A percentile compares a stretch with the other conserved stretches of the same genome.
phyloP scores from a whole-genome alignment of 2,888 invertebrate genomes.

The Urechis unicinctus region DNA sequence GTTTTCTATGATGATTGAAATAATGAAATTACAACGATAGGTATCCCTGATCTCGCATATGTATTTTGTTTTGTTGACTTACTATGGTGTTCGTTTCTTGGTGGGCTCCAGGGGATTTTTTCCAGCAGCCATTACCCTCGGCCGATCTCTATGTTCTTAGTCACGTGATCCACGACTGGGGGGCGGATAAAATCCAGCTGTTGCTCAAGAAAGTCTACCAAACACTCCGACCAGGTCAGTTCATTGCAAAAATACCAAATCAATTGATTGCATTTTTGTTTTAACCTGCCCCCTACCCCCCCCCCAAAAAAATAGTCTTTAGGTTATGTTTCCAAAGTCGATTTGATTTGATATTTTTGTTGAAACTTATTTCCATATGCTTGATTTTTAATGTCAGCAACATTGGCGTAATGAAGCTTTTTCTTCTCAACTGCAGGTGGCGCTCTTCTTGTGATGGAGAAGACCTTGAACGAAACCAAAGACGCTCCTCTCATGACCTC shows the following conservation, averaged over 20 bases:
- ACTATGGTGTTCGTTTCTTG: too few species aligned
- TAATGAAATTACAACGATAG: too few species aligned
- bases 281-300: background rate
- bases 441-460: slow-evolving; percentile 29
- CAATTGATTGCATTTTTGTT: background rate
- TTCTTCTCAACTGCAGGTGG: too few species aligned
- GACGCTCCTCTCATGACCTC: slow-evolving; percentile 25
- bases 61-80: too few species aligned
- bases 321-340: too few species aligned
- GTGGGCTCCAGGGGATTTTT: slow-evolving; percentile 27
- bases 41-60: too few species aligned
- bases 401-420: too few species aligned
- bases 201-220: slow-evolving; percentile 28
- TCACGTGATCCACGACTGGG: slow-evolving; percentile 32
- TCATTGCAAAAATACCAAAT: background rate
- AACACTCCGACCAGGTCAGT: slow-evolving; percentile 27
- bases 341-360: too few species aligned
- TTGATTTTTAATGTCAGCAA: too few species aligned
- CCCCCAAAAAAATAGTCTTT: too few species aligned
- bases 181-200: slow-evolving; percentile 22
- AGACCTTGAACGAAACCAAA: slow-evolving; percentile 27
- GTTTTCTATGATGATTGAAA: too few species aligned
- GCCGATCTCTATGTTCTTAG: slow-evolving; percentile 30
- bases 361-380: too few species aligned
- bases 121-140: slow-evolving; percentile 26